A percentile compares a stretch with the other conserved stretches of the same genome.
Conservation (phyloP, 2,113 vertebrate genomes). For the Lates calcarifer region DNA sequence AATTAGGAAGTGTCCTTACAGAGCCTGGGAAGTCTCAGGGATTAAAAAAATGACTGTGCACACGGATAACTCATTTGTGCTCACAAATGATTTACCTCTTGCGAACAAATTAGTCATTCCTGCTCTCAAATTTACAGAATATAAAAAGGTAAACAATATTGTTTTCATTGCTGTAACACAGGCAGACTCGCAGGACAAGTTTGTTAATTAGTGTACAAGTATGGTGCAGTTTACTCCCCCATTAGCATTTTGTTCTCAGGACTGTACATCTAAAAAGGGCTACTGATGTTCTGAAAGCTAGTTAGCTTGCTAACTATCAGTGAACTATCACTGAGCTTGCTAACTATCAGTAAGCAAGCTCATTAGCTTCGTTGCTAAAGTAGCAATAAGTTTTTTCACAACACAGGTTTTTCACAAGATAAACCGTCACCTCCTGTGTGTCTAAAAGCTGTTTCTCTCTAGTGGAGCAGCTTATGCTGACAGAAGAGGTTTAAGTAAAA, state of each 20-base stretch:
- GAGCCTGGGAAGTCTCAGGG: background rate
- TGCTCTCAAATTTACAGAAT: background rate
- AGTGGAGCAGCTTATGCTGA: no score
- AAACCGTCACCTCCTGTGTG: background rate
- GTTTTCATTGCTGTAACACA: background rate
- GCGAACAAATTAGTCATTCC: background rate
- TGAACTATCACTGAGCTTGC: no score
- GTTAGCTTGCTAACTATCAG: background rate
- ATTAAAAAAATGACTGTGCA: background rate
- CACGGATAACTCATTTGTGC: background rate
- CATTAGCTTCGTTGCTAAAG: background rate
- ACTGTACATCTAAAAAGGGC: background rate
- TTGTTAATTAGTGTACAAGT: background rate
- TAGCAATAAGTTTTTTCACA: background rate
- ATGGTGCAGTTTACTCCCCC: background rate
- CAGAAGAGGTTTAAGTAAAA: background rate
- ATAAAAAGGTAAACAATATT: background rate
- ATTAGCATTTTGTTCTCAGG: background rate
- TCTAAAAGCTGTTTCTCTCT: background rate
- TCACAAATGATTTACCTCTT: background rate
- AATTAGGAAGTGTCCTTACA: background rate
- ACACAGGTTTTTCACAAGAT: background rate
- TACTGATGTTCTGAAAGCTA: background rate
- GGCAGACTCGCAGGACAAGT: background rate
- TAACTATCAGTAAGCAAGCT: background rate